These are phyloP conservation scores for Oryzias celebensis DNA, from an alignment of 2,113 vertebrate genomes.

Conservation along the genomic window DNA sequence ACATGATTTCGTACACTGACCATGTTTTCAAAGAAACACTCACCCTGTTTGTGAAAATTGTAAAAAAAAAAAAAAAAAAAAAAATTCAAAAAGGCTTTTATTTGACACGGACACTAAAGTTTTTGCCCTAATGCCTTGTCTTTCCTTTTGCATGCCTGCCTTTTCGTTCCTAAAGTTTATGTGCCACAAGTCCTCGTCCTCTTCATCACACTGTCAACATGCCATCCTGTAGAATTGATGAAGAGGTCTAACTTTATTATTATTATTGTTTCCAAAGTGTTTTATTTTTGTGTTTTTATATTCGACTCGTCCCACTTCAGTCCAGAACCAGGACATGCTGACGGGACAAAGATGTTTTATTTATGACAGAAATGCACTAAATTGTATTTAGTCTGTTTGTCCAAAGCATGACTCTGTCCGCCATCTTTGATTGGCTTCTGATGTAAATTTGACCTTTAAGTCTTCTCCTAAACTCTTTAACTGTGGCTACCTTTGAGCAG, in stretches of 20 bases:
- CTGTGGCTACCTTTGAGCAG: too few species aligned
- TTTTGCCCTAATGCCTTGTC: constrained; percentile 7
- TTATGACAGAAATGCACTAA: constrained; percentile 68
- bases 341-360: constrained; percentile 31
- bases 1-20: background rate
- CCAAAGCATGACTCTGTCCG: background rate
- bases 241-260: background rate
- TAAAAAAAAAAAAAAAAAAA: too few species aligned
- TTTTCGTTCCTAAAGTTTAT: background rate
- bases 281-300: constrained; percentile 30
- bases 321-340: constrained; percentile 1
- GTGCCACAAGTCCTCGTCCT: constrained; percentile 7
- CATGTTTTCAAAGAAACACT: background rate
- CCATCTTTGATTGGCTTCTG: background rate
- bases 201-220: background rate
- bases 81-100: background rate
- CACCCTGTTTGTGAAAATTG: background rate
- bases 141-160: constrained; percentile 16
- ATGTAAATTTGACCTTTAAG: background rate
- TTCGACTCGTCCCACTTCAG: background rate
- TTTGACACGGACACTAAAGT: background rate
- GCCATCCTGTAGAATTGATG: too few species aligned
- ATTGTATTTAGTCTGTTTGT: constrained; percentile 4
- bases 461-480: too few species aligned
- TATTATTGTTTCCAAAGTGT: constrained; percentile 1